Base-by-base conservation (phyloP, 2,888 invertebrate genomes). In the Abrostola triplasia region DNA sequence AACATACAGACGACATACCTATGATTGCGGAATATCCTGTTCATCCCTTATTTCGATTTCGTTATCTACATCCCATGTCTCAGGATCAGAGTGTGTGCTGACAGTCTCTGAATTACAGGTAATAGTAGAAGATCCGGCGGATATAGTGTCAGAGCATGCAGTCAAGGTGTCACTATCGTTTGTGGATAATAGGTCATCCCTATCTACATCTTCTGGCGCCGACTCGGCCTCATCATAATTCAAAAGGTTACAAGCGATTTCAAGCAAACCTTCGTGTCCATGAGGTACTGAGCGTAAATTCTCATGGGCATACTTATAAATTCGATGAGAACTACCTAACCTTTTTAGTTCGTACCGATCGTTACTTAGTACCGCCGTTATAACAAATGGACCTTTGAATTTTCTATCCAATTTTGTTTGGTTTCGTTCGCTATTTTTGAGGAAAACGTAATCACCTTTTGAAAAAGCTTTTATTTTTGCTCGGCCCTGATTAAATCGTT, bases 331-430 rank as follows among this genome's bases (percentile, higher is more conserved):
- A 6, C 67, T 53, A 38, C 60, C 53, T 8, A 77, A 37, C 41
- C 54, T 50, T 40, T 57, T 65, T 4, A 72, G 41, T 40, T 70
- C 70, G 12, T 77, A 77, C 0, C 76, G 42, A 24, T 73, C 73
- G 36, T 74, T 60, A 0, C 74, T 67, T 44, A 78, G 47, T 0
- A 68, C 64, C 8, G 50, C 47, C 0, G 51, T 55, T 6, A 79
- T 66, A 2, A 55, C 40, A 38, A 59, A 73, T 5, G 73, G 67
- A 13, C 69, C 68, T 13, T 56, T 75, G 37, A 68, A 75, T 40
- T 76, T 78, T n/a, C 58, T 57, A 49, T 67, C 61, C 24, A 80
- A 42, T 55, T 77, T 74, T 0, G 76, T 77, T 57, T 77, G 76
- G 36, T 70, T 73, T 6, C 76, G 64, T 53, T 77, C 68, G 11